phyloP scores from a whole-genome alignment of 2,888 invertebrate species.

The Euplagia quadripunctaria region DNA sequence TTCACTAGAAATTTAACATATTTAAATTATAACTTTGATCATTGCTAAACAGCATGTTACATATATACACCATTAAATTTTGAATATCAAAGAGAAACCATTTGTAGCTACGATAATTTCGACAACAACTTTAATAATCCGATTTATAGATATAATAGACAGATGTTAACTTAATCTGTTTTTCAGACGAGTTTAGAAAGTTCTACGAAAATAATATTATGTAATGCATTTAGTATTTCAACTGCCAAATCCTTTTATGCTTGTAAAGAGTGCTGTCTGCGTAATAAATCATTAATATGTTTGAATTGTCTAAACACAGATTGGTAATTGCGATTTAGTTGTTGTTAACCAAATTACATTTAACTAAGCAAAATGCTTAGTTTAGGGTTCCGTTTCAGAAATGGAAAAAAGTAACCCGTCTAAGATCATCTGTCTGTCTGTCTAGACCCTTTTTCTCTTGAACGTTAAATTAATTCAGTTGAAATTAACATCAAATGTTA shows the following conservation, averaged over 20 bases:
- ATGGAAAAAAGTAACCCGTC: too few relatives aligned
- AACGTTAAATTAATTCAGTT: too few relatives aligned
- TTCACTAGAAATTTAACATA: neutral
- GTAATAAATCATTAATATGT: conserved; percentile 15
- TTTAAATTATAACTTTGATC: conserved; percentile 8
- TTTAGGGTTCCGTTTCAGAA: too few relatives aligned
- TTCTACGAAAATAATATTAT: conserved; percentile 37
- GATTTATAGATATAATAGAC: conserved; percentile 43
- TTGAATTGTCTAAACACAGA: neutral
- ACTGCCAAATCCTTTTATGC: conserved; percentile 15
- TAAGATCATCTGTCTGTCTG: too few relatives aligned
- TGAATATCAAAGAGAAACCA: conserved; percentile 8
- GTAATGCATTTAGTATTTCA: conserved; percentile 22
- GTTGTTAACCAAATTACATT: neutral
- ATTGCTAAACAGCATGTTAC: conserved; percentile 6
- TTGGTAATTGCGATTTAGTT: conserved; percentile 1
- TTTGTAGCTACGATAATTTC: conserved; percentile 27
- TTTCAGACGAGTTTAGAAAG: conserved; percentile 29
- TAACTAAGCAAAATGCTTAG: too few relatives aligned
- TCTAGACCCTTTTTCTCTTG: too few relatives aligned
- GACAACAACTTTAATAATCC: conserved; percentile 42
- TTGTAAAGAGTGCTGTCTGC: conserved; percentile 1
- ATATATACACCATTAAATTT: conserved; percentile 3
- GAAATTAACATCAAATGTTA: too few relatives aligned
- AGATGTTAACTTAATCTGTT: conserved; percentile 23